Percentiles rank a stretch among this genome's conserved stretches.
Conservation (phyloP, 2,113 vertebrate genomes). For the Ceuthmochares aereus region DNA sequence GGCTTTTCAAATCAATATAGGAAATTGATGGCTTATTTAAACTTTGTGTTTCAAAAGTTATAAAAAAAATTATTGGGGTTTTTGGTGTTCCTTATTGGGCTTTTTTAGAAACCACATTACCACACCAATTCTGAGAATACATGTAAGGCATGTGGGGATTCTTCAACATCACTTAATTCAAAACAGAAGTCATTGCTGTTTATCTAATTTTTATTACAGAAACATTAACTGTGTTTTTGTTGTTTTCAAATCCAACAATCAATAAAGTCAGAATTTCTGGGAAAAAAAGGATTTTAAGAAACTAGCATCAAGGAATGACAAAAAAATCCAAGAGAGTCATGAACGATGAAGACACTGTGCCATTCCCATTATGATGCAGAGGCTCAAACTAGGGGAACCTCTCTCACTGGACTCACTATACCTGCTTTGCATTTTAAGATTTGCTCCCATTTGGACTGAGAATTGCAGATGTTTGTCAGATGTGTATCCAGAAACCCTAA, state of each 20-base stretch:
- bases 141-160: background rate
- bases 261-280: background rate
- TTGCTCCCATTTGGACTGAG: background rate
- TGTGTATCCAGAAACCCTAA: background rate
- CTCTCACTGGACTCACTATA: background rate
- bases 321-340: background rate
- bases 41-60: background rate
- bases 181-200: background rate
- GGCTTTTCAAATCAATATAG: background rate
- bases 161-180: background rate
- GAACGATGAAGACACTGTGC: background rate
- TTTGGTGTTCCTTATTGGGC: background rate
- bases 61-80: background rate
- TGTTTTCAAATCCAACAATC: background rate
- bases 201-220: background rate
- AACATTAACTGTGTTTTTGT: background rate
- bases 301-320: background rate
- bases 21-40: background rate
- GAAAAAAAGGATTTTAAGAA: background rate
- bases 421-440: background rate
- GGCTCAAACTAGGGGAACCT: background rate
- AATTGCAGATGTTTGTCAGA: background rate
- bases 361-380: rapidly evolving
- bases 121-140: background rate
- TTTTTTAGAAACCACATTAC: background rate